phyloP scores from a whole-genome alignment of 1,140 invertebrate species.

The Pemphigus obesinymphae region DNA sequence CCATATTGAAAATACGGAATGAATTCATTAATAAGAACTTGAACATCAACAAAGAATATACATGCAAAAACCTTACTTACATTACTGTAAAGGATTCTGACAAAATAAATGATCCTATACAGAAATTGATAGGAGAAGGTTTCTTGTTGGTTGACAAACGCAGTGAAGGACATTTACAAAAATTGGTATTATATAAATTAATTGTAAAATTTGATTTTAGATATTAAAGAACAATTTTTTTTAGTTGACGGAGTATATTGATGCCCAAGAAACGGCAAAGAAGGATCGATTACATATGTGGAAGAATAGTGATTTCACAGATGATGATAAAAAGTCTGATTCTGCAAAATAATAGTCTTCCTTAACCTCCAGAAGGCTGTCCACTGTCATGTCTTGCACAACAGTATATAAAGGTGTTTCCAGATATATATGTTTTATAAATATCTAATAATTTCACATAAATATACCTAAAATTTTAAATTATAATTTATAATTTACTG shows the following conservation, averaged over 20 bases:
- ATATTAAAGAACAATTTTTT: conserved; percentile 20
- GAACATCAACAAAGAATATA: conserved; percentile 69
- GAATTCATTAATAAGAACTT: conserved; percentile 65
- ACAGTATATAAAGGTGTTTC: conserved; percentile 37
- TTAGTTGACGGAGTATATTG: conserved; percentile 71
- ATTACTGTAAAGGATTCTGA: conserved; percentile 68
- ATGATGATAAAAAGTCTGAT: conserved; percentile 89
- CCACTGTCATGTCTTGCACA: conserved; percentile 37
- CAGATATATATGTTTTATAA: conserved; percentile 30
- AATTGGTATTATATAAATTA: conserved; percentile 65
- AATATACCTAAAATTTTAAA: not conserved
- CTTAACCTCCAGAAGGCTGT: conserved; percentile 13
- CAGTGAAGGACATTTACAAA: conserved; percentile 73
- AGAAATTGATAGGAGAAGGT: conserved; percentile 79
- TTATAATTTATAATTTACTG: not conserved
- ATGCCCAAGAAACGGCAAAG: conserved; percentile 79
- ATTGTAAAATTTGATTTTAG: too few species aligned
- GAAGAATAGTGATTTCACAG: conserved; percentile 93
- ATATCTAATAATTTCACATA: conserved; percentile 25
- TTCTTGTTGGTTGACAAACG: conserved; percentile 74
- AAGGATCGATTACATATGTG: conserved; percentile 81
- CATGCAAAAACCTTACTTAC: conserved; percentile 60
- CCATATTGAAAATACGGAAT: conserved; percentile 65
- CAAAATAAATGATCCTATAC: conserved; percentile 75
- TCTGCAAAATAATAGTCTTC: conserved; percentile 43